phyloP scores from a whole-genome alignment of 2,113 vertebrate species.

The Toxostoma redivivum region DNA sequence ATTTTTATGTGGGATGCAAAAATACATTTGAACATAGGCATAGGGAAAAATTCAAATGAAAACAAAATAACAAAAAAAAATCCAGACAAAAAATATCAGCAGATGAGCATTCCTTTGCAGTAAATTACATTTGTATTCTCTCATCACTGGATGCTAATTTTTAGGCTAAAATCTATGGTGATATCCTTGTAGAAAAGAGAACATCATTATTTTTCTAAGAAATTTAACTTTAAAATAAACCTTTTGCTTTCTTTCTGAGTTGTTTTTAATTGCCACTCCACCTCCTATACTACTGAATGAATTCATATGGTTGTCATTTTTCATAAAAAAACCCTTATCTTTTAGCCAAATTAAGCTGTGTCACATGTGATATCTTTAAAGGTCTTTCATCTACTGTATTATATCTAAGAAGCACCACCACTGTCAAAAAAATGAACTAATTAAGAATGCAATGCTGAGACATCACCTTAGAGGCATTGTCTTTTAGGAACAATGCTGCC shows the following conservation, averaged over 20 bases:
- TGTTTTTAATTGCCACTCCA: conserved; percentile 1
- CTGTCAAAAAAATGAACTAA: conserved; percentile 56
- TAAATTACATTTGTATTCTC: not conserved
- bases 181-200: not conserved
- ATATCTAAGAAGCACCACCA: not conserved
- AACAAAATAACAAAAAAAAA: not conserved
- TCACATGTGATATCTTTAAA: not conserved
- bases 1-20: conserved; percentile 20
- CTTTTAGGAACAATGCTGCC: conserved; percentile 43
- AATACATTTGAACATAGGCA: not conserved
- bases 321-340: not conserved
- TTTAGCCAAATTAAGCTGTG: conserved; percentile 46
- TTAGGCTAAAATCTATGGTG: not conserved
- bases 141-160: not conserved
- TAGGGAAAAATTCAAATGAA: not conserved
- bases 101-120: not conserved
- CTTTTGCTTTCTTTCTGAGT: not conserved
- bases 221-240: conserved; percentile 15
- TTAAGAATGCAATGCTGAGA: conserved; percentile 49
- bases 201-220: not conserved
- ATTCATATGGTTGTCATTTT: not conserved
- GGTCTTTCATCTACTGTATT: conserved; percentile 36
- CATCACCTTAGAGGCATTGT: conserved; percentile 47
- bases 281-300: not conserved
- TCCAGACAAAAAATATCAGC: not conserved